A percentile compares a stretch with the other conserved stretches of the same genome.
Evolutionary conservation across 1,140 invertebrate species (phyloP).

Genomic region (Tachypleus tridentatus): DNA sequence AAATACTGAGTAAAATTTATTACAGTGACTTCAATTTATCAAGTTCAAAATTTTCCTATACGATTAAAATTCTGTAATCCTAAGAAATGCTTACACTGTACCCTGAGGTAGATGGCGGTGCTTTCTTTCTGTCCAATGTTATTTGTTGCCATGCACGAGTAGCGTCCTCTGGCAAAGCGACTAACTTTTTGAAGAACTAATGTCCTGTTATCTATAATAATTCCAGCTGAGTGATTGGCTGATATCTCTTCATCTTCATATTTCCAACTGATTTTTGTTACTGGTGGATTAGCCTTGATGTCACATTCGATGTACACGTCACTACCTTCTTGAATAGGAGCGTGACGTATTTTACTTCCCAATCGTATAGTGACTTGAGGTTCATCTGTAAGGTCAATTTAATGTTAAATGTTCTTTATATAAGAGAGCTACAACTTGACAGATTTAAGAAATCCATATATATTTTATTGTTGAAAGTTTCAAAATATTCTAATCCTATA

Average conservation of each 20-base stretch:
- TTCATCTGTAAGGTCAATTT: constrained; percentile 46
- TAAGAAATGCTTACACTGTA: constrained; percentile 57
- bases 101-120: constrained; percentile 63
- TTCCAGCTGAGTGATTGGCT: constrained; percentile 41
- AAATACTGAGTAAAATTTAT: too few species aligned
- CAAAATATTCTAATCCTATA: too few species aligned
- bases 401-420: too few species aligned
- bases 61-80: too few species aligned
- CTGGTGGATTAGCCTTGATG: constrained; percentile 71
- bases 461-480: too few species aligned
- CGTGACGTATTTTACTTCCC: constrained; percentile 42
- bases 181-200: constrained; percentile 30
- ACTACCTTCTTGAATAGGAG: constrained; percentile 58
- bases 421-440: too few species aligned
- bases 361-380: constrained; percentile 68
- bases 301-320: constrained; percentile 83
- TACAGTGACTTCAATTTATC: too few species aligned
- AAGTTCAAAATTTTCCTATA: too few species aligned
- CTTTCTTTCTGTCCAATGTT: constrained; percentile 77
- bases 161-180: constrained; percentile 34
- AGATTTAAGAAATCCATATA: too few species aligned
- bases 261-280: constrained; percentile 64
- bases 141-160: constrained; percentile 79
- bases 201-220: constrained; percentile 64
- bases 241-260: constrained; percentile 43